Evolutionary conservation across 2,113 vertebrate genomes (phyloP).

Genomic region (Elephantulus edwardii): DNA sequence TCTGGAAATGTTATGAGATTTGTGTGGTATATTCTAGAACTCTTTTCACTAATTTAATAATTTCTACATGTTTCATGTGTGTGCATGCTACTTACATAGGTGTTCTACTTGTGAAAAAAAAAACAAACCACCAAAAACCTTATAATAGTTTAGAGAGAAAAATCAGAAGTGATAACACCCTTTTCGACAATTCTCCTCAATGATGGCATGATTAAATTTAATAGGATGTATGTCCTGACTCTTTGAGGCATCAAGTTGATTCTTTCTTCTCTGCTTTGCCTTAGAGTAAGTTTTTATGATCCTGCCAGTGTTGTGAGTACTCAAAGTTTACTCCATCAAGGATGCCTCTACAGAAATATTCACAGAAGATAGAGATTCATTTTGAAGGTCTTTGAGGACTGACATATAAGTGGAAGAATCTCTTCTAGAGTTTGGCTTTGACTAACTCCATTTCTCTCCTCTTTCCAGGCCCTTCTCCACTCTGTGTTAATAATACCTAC

Average conservation of each 20-base stretch:
- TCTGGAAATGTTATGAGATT: no score
- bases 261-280: conserved; percentile 11
- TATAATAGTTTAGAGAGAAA: conserved; percentile 17
- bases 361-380: not conserved
- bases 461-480: not conserved
- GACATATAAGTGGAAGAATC: not conserved
- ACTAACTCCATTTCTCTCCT: conserved; percentile 25
- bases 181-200: conserved; percentile 31
- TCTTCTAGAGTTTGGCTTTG: not conserved
- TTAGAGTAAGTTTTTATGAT: not conserved
- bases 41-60: no score
- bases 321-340: not conserved
- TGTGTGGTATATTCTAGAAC: no score
- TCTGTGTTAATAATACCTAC: not conserved
- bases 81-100: no score
- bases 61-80: no score
- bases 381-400: not conserved
- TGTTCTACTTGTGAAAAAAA: no score
- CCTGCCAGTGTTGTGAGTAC: not conserved
- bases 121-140: no score
- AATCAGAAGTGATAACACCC: not conserved
- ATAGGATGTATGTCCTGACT: not conserved
- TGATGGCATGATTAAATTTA: not conserved
- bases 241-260: not conserved
- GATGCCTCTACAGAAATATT: conserved; percentile 32